These are phyloP conservation scores for Percina caprodes DNA, from an alignment of 2,113 vertebrate species.

Conservation along the genomic window DNA sequence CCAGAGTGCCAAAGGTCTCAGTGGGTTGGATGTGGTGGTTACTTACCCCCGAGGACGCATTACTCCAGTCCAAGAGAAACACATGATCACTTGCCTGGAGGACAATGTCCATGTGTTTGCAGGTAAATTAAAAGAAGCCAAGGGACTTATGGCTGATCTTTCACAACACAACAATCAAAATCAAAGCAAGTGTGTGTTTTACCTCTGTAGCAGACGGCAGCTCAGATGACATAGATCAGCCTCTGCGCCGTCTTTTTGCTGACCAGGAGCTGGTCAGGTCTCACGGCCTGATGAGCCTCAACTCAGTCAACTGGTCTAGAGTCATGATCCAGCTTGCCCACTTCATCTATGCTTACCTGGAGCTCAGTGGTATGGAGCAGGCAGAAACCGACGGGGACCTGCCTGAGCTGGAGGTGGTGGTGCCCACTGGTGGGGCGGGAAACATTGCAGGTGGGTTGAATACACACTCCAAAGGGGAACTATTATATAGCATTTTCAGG, in stretches of 20 bases:
- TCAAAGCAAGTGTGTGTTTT: neutral
- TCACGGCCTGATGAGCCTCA: conserved; percentile 90
- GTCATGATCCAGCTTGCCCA: conserved; percentile 93
- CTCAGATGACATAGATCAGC: conserved; percentile 91
- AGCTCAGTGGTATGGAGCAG: conserved; percentile 86
- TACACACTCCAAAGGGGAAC: too few relatives aligned
- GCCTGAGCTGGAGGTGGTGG: conserved; percentile 89
- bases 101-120: conserved; percentile 93
- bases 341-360: conserved; percentile 92
- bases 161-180: too few relatives aligned
- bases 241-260: conserved; percentile 87
- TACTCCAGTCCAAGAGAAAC: conserved; percentile 90
- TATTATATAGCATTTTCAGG: too few relatives aligned
- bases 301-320: conserved; percentile 94
- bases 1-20: conserved; percentile 87
- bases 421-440: conserved; percentile 93
- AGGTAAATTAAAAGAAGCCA: conserved; percentile 73
- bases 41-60: conserved; percentile 88
- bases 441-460: conserved; percentile 87
- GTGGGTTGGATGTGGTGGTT: conserved; percentile 89
- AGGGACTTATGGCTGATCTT: neutral
- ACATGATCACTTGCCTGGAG: conserved; percentile 92
- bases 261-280: conserved; percentile 85
- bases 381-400: conserved; percentile 65
- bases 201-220: conserved; percentile 88